Evolutionary conservation across 2,888 invertebrate genomes (phyloP).

Genomic region (Orthonevra nobilis): DNA sequence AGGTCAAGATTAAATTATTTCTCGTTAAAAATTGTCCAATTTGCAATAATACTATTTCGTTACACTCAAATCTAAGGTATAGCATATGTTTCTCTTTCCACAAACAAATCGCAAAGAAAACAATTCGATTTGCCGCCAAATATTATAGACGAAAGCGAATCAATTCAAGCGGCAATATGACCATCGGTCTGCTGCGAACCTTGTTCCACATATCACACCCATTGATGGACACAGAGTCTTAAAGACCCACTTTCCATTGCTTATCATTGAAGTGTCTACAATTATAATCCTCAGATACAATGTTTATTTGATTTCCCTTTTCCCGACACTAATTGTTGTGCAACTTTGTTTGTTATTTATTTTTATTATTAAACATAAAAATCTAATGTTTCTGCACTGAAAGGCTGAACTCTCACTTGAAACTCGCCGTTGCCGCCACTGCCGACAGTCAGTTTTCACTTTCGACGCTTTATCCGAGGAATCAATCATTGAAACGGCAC

Average conservation of each 20-base stretch:
- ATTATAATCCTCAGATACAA: constrained; percentile 22
- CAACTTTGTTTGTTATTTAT: no score
- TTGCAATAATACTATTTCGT: no score
- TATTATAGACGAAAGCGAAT: constrained; percentile 5
- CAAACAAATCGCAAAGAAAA: not conserved
- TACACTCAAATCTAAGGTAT: no score
- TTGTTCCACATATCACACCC: constrained; percentile 52
- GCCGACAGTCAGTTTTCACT: constrained; percentile 4
- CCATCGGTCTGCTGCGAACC: constrained; percentile 18
- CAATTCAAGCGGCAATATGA: constrained; percentile 25
- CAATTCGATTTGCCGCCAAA: constrained; percentile 5
- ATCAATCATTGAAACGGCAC: constrained; percentile 53
- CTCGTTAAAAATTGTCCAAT: no score
- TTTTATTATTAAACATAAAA: no score
- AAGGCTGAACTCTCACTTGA: constrained; percentile 21
- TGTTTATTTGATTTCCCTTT: constrained; percentile 20
- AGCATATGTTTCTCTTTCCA: no score
- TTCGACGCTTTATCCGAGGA: constrained; percentile 9
- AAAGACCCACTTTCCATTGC: constrained; percentile 50
- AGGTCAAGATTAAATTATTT: no score
- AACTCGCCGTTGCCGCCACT: constrained; percentile 10
- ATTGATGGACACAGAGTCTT: constrained; percentile 27
- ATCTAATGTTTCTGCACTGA: no score
- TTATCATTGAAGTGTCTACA: constrained; percentile 48
- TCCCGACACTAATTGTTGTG: no score